Conservation (phyloP, 2,888 invertebrate genomes). For the Rambutsinella grinnellia region DNA sequence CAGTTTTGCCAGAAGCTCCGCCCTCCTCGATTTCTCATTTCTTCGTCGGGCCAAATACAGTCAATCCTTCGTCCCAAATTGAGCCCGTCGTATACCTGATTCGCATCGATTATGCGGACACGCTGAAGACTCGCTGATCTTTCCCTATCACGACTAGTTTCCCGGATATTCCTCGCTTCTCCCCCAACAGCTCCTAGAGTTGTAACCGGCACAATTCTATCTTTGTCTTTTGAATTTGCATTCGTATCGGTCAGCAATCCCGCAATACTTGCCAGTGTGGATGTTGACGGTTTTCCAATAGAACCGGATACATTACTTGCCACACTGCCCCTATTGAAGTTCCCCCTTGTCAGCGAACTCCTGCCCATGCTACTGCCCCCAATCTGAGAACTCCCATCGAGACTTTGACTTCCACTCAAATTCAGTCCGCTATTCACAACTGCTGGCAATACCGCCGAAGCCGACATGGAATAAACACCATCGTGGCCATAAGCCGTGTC, state of each 20-base stretch:
- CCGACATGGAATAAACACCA: constrained; percentile 77
- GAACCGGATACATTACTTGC: constrained; percentile 76
- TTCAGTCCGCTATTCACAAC: constrained; percentile 64
- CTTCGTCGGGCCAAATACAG: constrained; percentile 95
- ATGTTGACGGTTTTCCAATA: constrained; percentile 86
- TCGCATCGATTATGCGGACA: constrained; percentile 75
- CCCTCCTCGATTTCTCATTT: constrained; percentile 88
- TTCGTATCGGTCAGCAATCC: constrained; percentile 69
- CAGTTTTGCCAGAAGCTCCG: constrained; percentile 91
- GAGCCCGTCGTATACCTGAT: constrained; percentile 89
- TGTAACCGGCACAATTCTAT: constrained; percentile 37
- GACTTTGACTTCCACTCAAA: constrained; percentile 66
- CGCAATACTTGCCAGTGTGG: constrained; percentile 85
- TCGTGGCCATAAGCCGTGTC: constrained; percentile 75
- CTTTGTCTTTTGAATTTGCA: constrained; percentile 62
- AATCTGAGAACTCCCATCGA: constrained; percentile 66
- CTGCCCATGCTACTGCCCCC: constrained; percentile 73
- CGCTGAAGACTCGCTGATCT: constrained; percentile 65
- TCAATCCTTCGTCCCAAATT: constrained; percentile 86
- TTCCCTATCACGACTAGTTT: constrained; percentile 70
- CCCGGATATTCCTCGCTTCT: constrained; percentile 68
- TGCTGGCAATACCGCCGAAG: constrained; percentile 58
- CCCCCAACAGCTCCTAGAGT: constrained; percentile 24
- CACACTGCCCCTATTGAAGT: constrained; percentile 84
- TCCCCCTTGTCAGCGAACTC: constrained; percentile 71